Evolutionary conservation across 2,113 vertebrate genomes (phyloP).

Genomic region (Embiotoca jacksoni): DNA sequence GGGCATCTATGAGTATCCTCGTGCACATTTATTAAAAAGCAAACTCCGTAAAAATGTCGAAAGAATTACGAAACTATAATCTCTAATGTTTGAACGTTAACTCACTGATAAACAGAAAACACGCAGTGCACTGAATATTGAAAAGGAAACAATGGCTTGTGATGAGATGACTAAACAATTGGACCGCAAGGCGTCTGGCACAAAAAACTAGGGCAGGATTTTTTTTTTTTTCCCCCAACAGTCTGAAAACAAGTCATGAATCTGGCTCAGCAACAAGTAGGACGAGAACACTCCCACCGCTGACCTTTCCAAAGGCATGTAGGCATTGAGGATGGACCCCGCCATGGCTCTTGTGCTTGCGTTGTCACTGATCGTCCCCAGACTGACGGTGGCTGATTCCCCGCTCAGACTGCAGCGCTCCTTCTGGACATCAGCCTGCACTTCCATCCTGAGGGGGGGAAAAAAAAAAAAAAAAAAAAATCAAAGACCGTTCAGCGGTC

Average conservation of each 20-base stretch:
- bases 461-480: too few species aligned
- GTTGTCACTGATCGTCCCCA: slow-evolving; percentile 96
- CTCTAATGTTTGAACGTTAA: too few species aligned
- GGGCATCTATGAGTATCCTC: too few species aligned
- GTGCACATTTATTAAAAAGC: too few species aligned
- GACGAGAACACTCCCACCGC: slow-evolving; percentile 29
- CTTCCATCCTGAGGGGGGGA: slow-evolving; percentile 88
- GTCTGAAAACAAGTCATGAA: background rate
- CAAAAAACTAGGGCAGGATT: background rate
- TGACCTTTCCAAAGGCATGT: slow-evolving; percentile 95
- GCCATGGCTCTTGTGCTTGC: slow-evolving; percentile 99
- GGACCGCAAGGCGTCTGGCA: background rate
- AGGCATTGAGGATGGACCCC: slow-evolving; percentile 96
- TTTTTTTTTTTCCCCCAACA: background rate
- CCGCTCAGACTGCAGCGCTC: slow-evolving; percentile 96
- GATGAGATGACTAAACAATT: background rate
- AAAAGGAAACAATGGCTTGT: too few species aligned
- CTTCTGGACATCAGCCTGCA: slow-evolving; percentile 98
- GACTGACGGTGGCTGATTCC: slow-evolving; percentile 95
- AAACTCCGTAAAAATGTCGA: too few species aligned
- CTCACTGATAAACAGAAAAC: too few species aligned
- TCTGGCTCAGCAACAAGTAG: background rate
- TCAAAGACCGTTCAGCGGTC: too few species aligned
- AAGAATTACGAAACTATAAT: too few species aligned
- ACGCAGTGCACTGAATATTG: too few species aligned